These are phyloP conservation scores for Eulemur rubriventer DNA, from an alignment of 2,797 vertebrate genomes.

Conservation along the genomic window DNA sequence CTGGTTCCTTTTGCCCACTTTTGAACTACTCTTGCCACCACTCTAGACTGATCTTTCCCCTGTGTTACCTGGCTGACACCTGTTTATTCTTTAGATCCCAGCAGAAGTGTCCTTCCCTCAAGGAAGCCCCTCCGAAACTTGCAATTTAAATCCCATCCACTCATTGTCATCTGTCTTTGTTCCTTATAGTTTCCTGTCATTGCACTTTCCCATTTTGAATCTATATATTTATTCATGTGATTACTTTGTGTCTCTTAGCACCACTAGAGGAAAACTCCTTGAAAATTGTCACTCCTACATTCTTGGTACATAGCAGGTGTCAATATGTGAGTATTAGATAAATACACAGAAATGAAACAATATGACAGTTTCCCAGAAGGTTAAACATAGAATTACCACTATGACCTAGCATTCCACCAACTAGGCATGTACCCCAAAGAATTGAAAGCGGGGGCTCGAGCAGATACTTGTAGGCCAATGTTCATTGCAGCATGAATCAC, in stretches of 20 bases:
- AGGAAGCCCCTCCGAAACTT: not conserved
- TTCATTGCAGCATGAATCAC: not conserved
- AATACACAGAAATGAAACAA: not conserved
- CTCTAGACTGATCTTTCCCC: not conserved
- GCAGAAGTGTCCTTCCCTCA: not conserved
- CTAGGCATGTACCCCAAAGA: not conserved
- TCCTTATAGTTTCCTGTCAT: not conserved
- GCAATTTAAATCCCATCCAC: not conserved
- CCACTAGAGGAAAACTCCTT: not conserved
- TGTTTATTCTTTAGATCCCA: not conserved
- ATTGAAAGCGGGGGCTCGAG: not conserved
- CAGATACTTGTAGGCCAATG: not conserved
- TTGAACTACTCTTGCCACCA: not conserved
- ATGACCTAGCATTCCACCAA: not conserved
- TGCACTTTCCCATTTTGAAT: not conserved
- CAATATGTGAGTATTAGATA: not conserved
- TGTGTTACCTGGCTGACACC: not conserved
- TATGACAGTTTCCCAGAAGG: not conserved
- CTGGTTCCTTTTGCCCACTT: not conserved
- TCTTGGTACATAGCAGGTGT: not conserved
- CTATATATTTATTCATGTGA: not conserved
- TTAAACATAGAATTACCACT: not conserved
- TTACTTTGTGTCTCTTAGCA: not conserved
- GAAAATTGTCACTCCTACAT: not conserved
- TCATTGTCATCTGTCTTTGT: not conserved